Percentiles rank a stretch among this genome's conserved stretches.
phyloP scores from a whole-genome alignment of 2,888 invertebrate species.

The Sipha maydis region DNA sequence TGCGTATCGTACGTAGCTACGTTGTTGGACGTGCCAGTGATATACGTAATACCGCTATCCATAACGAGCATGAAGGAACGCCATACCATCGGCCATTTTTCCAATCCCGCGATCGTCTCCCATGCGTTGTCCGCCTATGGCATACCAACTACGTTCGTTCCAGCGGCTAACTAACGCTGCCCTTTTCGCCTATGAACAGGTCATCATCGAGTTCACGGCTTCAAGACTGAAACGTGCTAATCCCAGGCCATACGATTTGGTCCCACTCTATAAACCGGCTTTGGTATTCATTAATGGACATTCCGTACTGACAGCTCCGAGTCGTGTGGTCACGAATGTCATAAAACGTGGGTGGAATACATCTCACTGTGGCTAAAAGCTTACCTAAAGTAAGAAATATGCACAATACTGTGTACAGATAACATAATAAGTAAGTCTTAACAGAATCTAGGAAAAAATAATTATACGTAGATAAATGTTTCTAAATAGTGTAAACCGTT shows the following conservation, averaged over 20 bases:
- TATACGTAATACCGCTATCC: not conserved
- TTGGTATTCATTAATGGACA: slow-evolving; percentile 13
- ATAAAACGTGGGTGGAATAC: slow-evolving; percentile 21
- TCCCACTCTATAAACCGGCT: not conserved
- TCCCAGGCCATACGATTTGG: not conserved
- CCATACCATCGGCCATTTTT: not conserved
- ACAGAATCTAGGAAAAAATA: too few relatives aligned
- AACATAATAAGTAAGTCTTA: not conserved
- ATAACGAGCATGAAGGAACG: not conserved
- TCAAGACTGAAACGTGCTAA: not conserved
- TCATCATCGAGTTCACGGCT: not conserved
- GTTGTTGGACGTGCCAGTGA: not conserved
- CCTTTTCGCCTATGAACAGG: not conserved
- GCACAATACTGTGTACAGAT: not conserved
- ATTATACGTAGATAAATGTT: too few relatives aligned
- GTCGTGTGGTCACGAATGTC: not conserved
- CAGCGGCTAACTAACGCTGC: not conserved
- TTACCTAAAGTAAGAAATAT: not conserved
- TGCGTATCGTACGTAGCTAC: not conserved
- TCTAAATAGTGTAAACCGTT: too few relatives aligned
- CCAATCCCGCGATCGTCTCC: not conserved
- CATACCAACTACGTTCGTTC: not conserved
- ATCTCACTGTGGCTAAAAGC: not conserved
- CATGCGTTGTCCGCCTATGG: not conserved
- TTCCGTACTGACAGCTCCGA: not conserved